Base-by-base conservation (phyloP, 2,888 invertebrate species). In the Balanococcus diminutus region DNA sequence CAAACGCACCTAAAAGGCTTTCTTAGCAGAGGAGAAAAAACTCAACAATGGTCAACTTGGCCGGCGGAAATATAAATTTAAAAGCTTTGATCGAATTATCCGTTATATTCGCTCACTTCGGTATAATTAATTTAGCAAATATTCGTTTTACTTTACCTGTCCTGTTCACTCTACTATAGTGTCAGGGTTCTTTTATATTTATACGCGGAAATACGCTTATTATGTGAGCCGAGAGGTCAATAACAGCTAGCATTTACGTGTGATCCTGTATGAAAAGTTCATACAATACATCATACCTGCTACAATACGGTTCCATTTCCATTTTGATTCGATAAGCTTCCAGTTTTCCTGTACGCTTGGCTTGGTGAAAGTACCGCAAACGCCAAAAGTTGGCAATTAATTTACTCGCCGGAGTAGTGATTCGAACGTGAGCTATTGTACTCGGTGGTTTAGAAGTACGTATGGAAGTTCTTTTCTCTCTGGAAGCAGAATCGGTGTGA, bases 181-280 rank as follows among this genome's bases (percentile, higher is more conserved):
- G 25, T 67, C 61, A 67, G 61, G 61, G 25, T 67, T 2, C 11
- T 67, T 67, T 1, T 28, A 28, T 25, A 67, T n/a, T n/a, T n/a
- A n/a, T n/a, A n/a, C n/a, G n/a, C 28, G 61, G 61, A 67, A 67
- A 67, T 67, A 67, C 61, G 61, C 61, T 51, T 51, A 67, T n/a
- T 67, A 25, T 28, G 61, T 14, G 61, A 67, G 61, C 28, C 28
- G 61, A 25, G 61, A 67, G 61, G 61, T 67, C 61, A 67, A 67
- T 67, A 67, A 67, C 61, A 67, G 61, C 51, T 4, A 28, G 28
- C 28, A 9, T 11, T 67, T 67, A 67, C 16, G 61, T 67, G 25
- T 28, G 28, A 67, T 67, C 5, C 11, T 3, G 61, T 25, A 67
- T 67, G 25, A 28, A 25, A 67, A 67, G 61, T 67, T 28, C 61